Conservation (phyloP, 1,140 invertebrate species). For the Melanaphis sacchari region DNA sequence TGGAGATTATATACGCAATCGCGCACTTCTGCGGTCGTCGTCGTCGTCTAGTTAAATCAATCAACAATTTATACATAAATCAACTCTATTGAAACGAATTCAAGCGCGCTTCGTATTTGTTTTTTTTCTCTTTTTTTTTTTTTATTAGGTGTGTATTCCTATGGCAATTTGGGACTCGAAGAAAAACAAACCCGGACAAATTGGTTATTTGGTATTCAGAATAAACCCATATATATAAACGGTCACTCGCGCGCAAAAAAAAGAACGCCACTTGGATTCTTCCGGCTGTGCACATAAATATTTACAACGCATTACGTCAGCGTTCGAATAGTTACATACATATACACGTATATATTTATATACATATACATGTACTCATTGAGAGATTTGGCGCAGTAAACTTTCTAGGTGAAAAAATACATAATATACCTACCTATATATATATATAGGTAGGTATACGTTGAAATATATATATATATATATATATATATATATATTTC, state of each 20-base stretch:
- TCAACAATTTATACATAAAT: neutral
- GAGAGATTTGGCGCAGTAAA: neutral
- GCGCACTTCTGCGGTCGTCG: neutral
- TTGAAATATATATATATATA: neutral
- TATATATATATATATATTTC: neutral
- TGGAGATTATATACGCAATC: neutral
- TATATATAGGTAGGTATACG: too few relatives aligned
- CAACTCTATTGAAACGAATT: neutral
- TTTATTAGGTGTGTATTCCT: neutral
- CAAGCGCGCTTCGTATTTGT: neutral
- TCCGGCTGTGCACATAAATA: neutral
- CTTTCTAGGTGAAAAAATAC: neutral
- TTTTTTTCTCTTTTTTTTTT: neutral
- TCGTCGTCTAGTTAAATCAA: neutral
- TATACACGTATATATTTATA: neutral
- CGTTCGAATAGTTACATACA: neutral
- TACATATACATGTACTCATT: neutral
- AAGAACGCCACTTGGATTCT: neutral
- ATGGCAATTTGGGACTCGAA: neutral
- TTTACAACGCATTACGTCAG: constrained; percentile 6
- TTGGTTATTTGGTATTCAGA: constrained; percentile 29
- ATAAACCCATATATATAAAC: constrained; percentile 4
- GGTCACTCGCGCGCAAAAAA: neutral
- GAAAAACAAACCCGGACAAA: neutral
- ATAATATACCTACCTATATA: neutral